Percentiles rank a stretch among this genome's conserved stretches.
These are phyloP conservation scores for Erinaceus europaeus DNA, from an alignment of 2,113 vertebrate species.

Conservation along the genomic window DNA sequence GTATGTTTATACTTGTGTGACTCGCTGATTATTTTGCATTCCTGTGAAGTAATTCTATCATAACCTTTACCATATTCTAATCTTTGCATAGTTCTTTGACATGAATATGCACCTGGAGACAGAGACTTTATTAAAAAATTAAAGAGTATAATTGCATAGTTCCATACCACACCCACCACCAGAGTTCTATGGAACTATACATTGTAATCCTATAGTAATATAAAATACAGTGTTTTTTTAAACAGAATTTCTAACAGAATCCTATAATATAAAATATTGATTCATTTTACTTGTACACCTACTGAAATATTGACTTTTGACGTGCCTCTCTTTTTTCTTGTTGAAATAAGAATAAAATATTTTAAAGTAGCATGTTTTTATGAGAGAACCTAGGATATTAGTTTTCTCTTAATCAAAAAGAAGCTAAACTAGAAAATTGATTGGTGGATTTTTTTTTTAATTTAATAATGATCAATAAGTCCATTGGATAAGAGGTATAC, in stretches of 20 bases:
- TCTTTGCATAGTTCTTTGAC: background rate
- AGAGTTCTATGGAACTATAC: no score
- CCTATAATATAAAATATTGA: background rate
- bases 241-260: background rate
- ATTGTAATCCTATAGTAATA: no score
- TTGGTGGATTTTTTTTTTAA: no score
- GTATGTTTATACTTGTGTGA: background rate
- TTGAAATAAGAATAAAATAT: background rate
- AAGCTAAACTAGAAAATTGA: constrained; percentile 1
- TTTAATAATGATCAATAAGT: no score
- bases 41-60: background rate
- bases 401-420: constrained; percentile 38
- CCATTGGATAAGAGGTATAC: no score
- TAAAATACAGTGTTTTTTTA: no score
- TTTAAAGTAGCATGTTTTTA: background rate
- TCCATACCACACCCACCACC: no score
- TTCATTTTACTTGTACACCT: background rate
- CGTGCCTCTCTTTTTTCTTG: background rate
- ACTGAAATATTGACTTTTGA: no score
- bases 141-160: no score
- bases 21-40: background rate
- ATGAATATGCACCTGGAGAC: no score
- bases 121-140: no score
- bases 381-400: background rate
- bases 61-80: background rate